These are phyloP conservation scores for Aphelocoma coerulescens DNA, from an alignment of 2,113 vertebrate genomes.

Conservation along the genomic window DNA sequence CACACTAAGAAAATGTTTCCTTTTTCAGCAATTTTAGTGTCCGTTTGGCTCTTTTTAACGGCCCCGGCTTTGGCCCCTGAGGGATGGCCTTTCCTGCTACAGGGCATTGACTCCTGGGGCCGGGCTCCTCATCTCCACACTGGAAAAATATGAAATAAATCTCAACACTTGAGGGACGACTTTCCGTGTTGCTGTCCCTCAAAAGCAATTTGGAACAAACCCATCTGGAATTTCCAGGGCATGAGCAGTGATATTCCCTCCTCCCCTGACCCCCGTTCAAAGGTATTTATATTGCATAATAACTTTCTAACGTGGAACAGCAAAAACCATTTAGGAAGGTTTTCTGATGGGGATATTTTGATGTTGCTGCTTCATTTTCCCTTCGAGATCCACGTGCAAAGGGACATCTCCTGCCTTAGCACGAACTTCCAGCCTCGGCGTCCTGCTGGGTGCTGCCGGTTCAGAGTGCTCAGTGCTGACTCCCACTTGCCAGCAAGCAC, in stretches of 20 bases:
- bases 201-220: neutral
- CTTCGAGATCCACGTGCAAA: neutral
- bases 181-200: neutral
- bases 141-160: neutral
- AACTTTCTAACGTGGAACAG: neutral
- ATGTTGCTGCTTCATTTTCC: neutral
- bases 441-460: neutral
- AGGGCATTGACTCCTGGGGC: neutral
- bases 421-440: rapidly evolving
- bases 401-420: neutral
- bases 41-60: neutral
- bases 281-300: neutral
- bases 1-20: neutral
- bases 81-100: neutral
- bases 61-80: neutral
- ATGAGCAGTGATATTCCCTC: neutral
- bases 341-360: neutral
- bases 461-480: rapidly evolving
- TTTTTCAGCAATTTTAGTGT: neutral
- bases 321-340: neutral
- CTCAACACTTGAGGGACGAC: neutral
- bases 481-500: neutral
- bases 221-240: neutral
- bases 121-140: neutral
- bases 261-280: too few species aligned